A percentile compares a stretch with the other conserved stretches of the same genome.
phyloP scores from a whole-genome alignment of 2,797 vertebrate species.

The Myripristis murdjan region DNA sequence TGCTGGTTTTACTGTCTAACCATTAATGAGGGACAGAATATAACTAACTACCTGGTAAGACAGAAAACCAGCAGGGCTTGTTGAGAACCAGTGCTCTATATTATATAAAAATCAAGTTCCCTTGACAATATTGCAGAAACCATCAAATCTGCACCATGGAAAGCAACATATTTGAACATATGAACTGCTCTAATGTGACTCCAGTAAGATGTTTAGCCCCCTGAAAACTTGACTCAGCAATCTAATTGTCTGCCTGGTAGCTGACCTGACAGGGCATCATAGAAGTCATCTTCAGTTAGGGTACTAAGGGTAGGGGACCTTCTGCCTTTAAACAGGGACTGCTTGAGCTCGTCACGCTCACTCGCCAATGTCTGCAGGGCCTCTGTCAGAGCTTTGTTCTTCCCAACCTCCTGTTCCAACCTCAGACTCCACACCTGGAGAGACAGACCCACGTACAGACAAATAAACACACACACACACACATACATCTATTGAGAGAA shows the following conservation, averaged over 20 bases:
- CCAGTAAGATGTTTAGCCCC: neutral
- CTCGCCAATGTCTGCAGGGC: slow-evolving; percentile 91
- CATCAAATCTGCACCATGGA: neutral
- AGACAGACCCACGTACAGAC: slow-evolving; percentile 25
- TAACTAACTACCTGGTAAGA: too few species aligned
- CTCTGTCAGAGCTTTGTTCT: slow-evolving; percentile 93
- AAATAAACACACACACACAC: slow-evolving; percentile 6
- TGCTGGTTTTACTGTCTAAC: too few species aligned
- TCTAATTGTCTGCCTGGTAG: neutral
- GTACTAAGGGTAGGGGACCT: slow-evolving; percentile 85
- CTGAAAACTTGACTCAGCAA: neutral
- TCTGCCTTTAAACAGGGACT: slow-evolving; percentile 83
- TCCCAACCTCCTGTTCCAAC: slow-evolving; percentile 93
- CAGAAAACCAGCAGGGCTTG: too few species aligned
- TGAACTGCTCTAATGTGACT: neutral
- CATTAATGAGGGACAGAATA: too few species aligned
- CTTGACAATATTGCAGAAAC: neutral
- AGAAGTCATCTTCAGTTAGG: slow-evolving; percentile 94
- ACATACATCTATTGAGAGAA: slow-evolving; percentile 15
- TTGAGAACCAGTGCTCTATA: neutral
- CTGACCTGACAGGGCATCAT: slow-evolving; percentile 94
- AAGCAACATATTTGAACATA: neutral
- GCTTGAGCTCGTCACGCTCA: slow-evolving; percentile 90
- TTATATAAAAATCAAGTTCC: neutral
- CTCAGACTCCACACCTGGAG: slow-evolving; percentile 92